Evolutionary conservation across 2,113 vertebrate species (phyloP), one percentile per base, ranked within the genome.

Genomic region (Eolophus roseicapilla): DNA sequence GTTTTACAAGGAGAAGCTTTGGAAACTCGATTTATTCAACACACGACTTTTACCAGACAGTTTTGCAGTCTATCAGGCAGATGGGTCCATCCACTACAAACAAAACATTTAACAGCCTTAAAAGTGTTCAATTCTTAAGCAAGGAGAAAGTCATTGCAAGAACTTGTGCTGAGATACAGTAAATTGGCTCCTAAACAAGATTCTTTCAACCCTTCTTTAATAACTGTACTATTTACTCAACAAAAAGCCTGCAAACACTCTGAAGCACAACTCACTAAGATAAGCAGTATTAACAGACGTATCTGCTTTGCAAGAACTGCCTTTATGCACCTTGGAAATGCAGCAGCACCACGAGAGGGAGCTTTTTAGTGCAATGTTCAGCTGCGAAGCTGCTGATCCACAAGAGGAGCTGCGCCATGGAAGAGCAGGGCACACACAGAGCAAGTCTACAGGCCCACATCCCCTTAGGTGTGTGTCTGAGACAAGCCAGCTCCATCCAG

Each of bases 331-430:
- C 67, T 47, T 8, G 60, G 82, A n/a, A 73, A 80, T 2, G 64
- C 37, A 55, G 76, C 37, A n/a, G 86, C 29, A 86, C 92, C 96
- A 70, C 91, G 6, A 94, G 92, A 92, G 94, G 95, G 94, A 95
- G 96, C 83, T 35, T 69, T 9, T 27, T 12, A 9, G 11, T 11
- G 49, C 86, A 25, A 41, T 31, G 70, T 19, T 53, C 23, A 14
- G 47, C 23, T 41, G 73, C 70, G 67, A 49, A 88, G 69, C 71
- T 63, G 73, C 81, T 59, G 69, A 70, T 35, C 27, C 0, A 3
- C 69, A 31, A 0, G 9, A 65, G 7, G n/a, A 86, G 82, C 74
- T 68, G 25, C n/a, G 47, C 76, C 10, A n/a, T 7, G 39, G 55
- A 71, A 68, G 35, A 77, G 47, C 44, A 10, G 33, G 65, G n/a